These are phyloP conservation scores for Heliconius erato DNA, from an alignment of 2,888 invertebrate genomes.

Conservation along the genomic window DNA sequence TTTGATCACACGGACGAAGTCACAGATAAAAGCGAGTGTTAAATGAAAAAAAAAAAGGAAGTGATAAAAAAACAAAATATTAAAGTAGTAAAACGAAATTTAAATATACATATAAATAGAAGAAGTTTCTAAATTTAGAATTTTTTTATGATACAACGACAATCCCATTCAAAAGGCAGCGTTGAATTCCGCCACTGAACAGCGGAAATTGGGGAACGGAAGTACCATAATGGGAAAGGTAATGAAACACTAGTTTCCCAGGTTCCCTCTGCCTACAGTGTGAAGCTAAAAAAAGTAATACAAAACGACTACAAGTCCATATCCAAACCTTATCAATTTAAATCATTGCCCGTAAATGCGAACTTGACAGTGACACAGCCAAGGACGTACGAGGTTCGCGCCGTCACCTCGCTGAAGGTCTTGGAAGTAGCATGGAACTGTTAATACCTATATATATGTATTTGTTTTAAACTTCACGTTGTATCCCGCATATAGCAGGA, in stretches of 20 bases:
- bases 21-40: too few species aligned
- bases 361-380: conserved; percentile 29
- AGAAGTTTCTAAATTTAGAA: too few species aligned
- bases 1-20: too few species aligned
- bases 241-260: background rate
- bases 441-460: background rate
- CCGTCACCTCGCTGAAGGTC: conserved; percentile 21
- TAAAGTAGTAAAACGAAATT: too few species aligned
- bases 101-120: too few species aligned
- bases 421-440: background rate
- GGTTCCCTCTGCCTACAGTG: background rate
- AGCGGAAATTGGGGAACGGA: background rate
- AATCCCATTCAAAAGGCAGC: too few species aligned
- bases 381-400: conserved; percentile 33
- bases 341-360: conserved; percentile 4
- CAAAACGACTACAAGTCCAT: background rate
- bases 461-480: too few species aligned
- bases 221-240: background rate
- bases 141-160: too few species aligned
- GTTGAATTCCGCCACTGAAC: background rate
- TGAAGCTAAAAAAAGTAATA: background rate
- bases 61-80: too few species aligned
- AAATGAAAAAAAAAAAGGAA: too few species aligned
- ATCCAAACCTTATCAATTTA: background rate
- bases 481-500: too few species aligned